Base-by-base conservation (phyloP, 2,797 vertebrate species). In the Pitangus sulphuratus region DNA sequence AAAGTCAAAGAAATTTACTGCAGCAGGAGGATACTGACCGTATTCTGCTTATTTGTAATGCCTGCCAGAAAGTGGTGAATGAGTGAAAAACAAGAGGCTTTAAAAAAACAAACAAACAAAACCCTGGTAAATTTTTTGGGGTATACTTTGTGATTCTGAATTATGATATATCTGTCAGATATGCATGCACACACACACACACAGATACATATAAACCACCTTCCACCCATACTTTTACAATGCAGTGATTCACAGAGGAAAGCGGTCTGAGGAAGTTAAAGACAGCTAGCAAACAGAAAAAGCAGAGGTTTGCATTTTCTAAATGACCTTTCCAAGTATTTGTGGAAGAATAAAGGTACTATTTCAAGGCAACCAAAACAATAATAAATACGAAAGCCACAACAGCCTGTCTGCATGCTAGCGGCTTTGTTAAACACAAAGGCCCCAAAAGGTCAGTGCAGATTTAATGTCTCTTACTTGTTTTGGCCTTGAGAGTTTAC, bases 361-460 rank as follows among this genome's bases (percentile, higher is more conserved):
- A 18, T 86, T 89, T 82, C 84, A 94, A 85, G 82, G 78, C 20
- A 83, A 83, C 31, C 51, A 58, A 88, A 86, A 62, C 22, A 81
- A 60, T 30, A 82, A 87, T 16, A 79, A 20, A 48, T 45, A 75
- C 1, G 16, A 71, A 48, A 71, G 58, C 20, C 68, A 89, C 64
- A 92, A 80, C 54, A 80, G 30, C 18, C 57, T 84, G 47, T 78
- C 69, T 82, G 62, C 48, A 37, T n/a, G 21, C 12, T 50, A 47
- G 17, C 6, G 79, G 28, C 37, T 78, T 89, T 92, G 71, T 74
- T 82, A 64, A 88, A 68, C n/a, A 70, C 4, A 16, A 86, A 90
- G 15, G 7, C 37, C 44, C 77, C 30, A 69, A 84, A 89, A 90
- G 42, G 33, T 89, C 82, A 76, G 0, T 9, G 12, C n/a, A 84